These are phyloP conservation scores for Criorhina ranunculi DNA, from an alignment of 2,888 invertebrate species.

Conservation along the genomic window DNA sequence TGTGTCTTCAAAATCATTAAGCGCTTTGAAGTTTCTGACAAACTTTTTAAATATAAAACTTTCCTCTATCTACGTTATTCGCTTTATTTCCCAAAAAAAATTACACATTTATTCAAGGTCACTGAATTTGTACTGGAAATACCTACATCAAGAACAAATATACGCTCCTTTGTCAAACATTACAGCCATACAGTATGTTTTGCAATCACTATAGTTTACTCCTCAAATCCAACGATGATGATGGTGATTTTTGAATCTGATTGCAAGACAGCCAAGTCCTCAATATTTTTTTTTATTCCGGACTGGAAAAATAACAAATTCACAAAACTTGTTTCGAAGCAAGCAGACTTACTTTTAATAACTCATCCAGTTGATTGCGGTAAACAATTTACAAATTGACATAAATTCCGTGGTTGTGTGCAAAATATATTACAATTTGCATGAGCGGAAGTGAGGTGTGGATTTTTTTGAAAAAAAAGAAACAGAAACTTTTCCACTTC, in stretches of 20 bases:
- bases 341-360: slow-evolving; percentile 64
- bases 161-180: slow-evolving; percentile 22
- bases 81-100: no score
- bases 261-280: slow-evolving; percentile 46
- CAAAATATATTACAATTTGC: slow-evolving; percentile 42
- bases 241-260: slow-evolving; percentile 43
- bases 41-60: no score
- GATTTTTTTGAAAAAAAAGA: neutral
- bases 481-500: slow-evolving; percentile 29
- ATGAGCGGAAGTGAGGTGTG: slow-evolving; percentile 3
- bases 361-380: slow-evolving; percentile 49
- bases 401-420: slow-evolving; percentile 64
- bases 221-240: slow-evolving; percentile 25
- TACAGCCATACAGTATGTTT: slow-evolving; percentile 33
- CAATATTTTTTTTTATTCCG: slow-evolving; percentile 29
- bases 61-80: no score
- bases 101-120: no score
- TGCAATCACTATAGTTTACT: neutral
- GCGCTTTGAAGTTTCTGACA: no score
- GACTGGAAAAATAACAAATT: no score
- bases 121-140: no score
- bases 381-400: slow-evolving; percentile 51
- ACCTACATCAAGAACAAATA: no score
- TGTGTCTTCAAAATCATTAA: no score
- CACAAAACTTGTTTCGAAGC: slow-evolving; percentile 49